Evolutionary conservation across 2,797 vertebrate species (phyloP).

Genomic region (Microctenopoma lineatum): DNA sequence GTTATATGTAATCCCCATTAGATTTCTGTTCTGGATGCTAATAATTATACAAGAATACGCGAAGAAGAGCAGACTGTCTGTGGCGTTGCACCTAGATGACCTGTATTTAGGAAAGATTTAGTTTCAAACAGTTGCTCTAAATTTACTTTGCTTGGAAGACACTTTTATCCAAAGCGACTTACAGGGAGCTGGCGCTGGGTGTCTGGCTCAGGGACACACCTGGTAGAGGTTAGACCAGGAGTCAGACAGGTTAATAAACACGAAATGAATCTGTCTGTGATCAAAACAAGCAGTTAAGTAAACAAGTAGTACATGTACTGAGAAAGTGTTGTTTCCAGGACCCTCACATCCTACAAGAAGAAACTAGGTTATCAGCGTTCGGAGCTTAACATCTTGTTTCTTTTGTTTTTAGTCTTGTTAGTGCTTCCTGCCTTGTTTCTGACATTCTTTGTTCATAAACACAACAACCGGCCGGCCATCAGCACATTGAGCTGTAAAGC

Average conservation of each 20-base stretch:
- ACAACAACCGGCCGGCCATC: slow-evolving; percentile 30
- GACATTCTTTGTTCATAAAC: slow-evolving; percentile 33
- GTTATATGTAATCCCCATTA: slow-evolving; percentile 42
- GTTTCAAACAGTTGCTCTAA: not conserved
- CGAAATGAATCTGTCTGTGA: not conserved
- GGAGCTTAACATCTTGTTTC: not conserved
- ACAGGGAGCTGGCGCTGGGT: too few species aligned
- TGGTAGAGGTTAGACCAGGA: too few species aligned
- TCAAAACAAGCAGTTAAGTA: too few species aligned
- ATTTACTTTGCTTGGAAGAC: too few species aligned
- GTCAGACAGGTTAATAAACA: not conserved
- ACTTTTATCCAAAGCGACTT: too few species aligned
- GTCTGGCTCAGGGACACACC: too few species aligned
- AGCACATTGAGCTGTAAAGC: slow-evolving; percentile 35
- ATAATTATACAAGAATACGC: slow-evolving; percentile 17
- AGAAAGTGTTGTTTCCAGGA: not conserved
- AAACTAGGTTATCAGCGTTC: not conserved
- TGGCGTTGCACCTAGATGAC: not conserved
- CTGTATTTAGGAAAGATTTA: slow-evolving; percentile 6
- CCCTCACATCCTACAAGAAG: not conserved
- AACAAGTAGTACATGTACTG: not conserved
- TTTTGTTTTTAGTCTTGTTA: slow-evolving; percentile 11
- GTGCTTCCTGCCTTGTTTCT: slow-evolving; percentile 20
- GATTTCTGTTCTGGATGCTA: slow-evolving; percentile 15
- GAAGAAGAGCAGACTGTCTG: slow-evolving; percentile 1